Percentiles rank a stretch among this genome's conserved stretches.
These are phyloP conservation scores for Prunella himalayana DNA, from an alignment of 2,113 vertebrate species.

Conservation along the genomic window DNA sequence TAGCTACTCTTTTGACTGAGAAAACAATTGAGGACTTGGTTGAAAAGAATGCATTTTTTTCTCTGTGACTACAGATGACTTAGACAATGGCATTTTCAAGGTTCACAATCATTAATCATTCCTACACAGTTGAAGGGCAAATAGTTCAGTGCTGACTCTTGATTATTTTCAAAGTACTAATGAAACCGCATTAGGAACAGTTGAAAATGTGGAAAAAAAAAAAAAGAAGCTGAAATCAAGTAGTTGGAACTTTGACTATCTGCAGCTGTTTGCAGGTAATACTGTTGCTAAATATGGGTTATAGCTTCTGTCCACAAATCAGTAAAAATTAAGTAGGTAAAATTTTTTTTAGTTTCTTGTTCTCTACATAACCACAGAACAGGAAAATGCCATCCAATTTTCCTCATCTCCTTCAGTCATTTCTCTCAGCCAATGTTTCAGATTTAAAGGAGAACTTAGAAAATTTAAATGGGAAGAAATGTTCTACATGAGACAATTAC, in stretches of 20 bases:
- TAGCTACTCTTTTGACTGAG: not conserved
- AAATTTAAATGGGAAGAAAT: not conserved
- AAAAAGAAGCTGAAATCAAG: not conserved
- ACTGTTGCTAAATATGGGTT: not conserved
- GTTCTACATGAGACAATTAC: not conserved
- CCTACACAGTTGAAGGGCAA: not conserved
- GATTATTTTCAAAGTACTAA: slow-evolving; percentile 3
- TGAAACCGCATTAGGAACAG: not conserved
- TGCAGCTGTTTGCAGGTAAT: not conserved
- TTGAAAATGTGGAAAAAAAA: not conserved
- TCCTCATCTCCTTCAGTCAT: not conserved
- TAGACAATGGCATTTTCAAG: not conserved
- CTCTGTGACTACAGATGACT: not conserved
- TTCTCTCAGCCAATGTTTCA: not conserved
- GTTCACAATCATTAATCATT: not conserved
- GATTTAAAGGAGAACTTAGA: not conserved
- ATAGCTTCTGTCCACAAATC: not conserved
- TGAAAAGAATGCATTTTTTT: not conserved
- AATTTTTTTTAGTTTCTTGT: not conserved
- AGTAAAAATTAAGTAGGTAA: not conserved
- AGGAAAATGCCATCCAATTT: not conserved
- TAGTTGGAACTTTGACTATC: not conserved
- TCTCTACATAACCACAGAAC: not conserved
- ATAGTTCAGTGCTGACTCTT: not conserved
- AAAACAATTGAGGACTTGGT: not conserved